phyloP scores from a whole-genome alignment of 2,113 vertebrate genomes.

The Blennius ocellaris region DNA sequence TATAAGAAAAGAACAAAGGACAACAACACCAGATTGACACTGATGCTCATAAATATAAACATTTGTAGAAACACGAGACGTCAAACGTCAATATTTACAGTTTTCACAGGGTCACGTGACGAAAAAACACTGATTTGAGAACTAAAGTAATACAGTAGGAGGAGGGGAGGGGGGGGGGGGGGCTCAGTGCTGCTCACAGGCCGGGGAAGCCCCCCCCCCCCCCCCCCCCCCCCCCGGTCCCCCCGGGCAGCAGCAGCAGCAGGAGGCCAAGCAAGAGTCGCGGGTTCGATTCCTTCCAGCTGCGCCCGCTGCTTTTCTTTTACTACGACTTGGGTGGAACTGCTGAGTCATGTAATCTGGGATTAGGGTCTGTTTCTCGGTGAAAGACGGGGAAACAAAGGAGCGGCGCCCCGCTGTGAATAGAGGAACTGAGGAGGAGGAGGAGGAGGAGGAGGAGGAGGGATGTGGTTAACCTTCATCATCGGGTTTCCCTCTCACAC shows the following conservation, averaged over 20 bases:
- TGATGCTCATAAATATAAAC: too few species aligned
- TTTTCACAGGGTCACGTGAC: too few species aligned
- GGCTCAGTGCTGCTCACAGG: background rate
- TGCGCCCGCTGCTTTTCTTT: background rate
- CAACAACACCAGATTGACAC: background rate
- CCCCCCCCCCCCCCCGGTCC: too few species aligned
- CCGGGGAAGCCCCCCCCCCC: slow-evolving; percentile 13
- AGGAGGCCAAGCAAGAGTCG: too few species aligned
- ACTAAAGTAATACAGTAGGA: too few species aligned
- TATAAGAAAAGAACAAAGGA: background rate
- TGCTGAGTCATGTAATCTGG: slow-evolving; percentile 42
- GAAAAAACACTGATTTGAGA: too few species aligned
- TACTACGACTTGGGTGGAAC: too few species aligned
- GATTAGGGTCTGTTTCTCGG: background rate
- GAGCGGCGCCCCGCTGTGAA: background rate
- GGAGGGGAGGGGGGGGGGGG: too few species aligned
- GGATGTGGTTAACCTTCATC: slow-evolving; percentile 62
- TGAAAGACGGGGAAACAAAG: background rate
- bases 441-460: slow-evolving; percentile 43
- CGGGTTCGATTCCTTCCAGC: background rate
- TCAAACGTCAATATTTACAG: too few species aligned
- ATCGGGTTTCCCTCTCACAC: slow-evolving; percentile 56
- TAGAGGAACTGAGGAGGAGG: slow-evolving; percentile 58
- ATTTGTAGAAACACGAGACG: too few species aligned
- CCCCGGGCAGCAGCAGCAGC: too few species aligned